Evolutionary conservation across 2,113 vertebrate genomes (phyloP).

Genomic region (Helogale parvula): DNA sequence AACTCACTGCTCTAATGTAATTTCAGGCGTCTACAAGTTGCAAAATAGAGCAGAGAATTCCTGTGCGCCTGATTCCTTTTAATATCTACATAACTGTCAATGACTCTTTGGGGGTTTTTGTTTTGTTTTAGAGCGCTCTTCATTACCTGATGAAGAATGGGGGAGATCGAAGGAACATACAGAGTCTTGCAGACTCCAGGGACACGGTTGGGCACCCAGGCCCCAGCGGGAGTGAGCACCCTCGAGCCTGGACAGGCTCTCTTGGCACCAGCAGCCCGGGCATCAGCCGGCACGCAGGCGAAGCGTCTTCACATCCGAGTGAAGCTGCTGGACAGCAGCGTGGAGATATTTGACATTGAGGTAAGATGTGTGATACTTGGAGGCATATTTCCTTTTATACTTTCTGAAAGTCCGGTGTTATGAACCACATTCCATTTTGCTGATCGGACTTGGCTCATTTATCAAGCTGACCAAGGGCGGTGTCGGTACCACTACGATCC

Average conservation of each 20-base stretch:
- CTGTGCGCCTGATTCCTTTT: neutral
- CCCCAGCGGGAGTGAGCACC: constrained; percentile 91
- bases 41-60: neutral
- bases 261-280: constrained; percentile 8
- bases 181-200: constrained; percentile 93
- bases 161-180: constrained; percentile 95
- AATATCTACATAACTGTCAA: neutral
- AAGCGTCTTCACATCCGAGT: constrained; percentile 88
- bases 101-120: neutral
- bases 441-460: neutral
- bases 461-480: neutral
- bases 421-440: neutral
- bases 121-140: constrained; percentile 40
- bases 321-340: constrained; percentile 91
- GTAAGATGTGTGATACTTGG: constrained; percentile 82
- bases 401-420: neutral
- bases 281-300: constrained; percentile 71
- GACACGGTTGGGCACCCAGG: constrained; percentile 90
- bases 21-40: neutral
- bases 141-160: constrained; percentile 88
- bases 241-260: constrained; percentile 92
- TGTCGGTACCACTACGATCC: neutral
- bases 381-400: neutral
- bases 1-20: neutral
- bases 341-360: constrained; percentile 91